Percentiles rank a stretch among this genome's conserved stretches.
Evolutionary conservation across 2,113 vertebrate species (phyloP).

Genomic region (Cathartes aura): DNA sequence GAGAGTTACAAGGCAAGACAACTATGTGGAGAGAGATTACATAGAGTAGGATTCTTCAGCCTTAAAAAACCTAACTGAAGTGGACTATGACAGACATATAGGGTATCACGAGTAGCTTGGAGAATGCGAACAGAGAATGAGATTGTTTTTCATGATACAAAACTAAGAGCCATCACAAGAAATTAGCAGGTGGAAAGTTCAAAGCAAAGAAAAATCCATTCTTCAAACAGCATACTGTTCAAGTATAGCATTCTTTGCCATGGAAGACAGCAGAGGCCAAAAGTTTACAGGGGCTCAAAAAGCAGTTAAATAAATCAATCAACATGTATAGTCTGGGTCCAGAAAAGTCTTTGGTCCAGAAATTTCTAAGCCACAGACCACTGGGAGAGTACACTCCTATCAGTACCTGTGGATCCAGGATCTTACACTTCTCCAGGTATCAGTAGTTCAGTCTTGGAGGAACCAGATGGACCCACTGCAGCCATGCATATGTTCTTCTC

Average conservation of each 20-base stretch:
- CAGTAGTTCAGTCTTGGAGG: not conserved
- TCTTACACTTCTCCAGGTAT: not conserved
- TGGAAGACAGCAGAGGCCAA: not conserved
- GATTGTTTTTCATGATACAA: not conserved
- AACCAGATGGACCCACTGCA: not conserved
- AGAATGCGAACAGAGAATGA: not conserved
- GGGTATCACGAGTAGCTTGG: not conserved
- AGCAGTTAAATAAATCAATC: not conserved
- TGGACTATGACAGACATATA: not conserved
- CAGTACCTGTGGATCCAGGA: not conserved
- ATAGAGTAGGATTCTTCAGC: not conserved
- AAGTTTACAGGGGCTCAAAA: not conserved
- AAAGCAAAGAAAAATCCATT: not conserved
- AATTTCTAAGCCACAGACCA: not conserved
- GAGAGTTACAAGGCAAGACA: not conserved
- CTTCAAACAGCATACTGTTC: not conserved
- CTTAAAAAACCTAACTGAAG: not conserved
- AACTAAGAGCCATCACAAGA: not conserved
- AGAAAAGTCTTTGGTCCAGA: not conserved
- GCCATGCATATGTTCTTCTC: fast-evolving
- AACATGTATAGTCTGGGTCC: not conserved
- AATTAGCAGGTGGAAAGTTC: not conserved
- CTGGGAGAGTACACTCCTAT: fast-evolving
- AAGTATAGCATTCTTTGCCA: not conserved
- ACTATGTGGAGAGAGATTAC: not conserved